Base-by-base conservation (phyloP, 2,797 vertebrate species). In the Chiroxiphia lanceolata region DNA sequence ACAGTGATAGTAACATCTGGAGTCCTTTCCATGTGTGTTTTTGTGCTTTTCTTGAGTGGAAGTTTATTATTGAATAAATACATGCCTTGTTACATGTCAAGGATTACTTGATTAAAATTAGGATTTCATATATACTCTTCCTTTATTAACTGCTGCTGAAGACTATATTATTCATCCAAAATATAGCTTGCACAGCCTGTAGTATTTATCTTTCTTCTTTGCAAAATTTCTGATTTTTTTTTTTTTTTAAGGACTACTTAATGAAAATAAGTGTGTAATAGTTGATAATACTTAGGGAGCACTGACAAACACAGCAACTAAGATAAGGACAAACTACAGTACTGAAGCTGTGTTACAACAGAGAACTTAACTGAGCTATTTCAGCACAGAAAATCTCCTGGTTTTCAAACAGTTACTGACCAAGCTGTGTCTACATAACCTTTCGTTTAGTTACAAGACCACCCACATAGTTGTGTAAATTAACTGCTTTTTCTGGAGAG, bases 1-100 rank as follows among this genome's bases (percentile, higher is more conserved):
- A 60, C 20, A 53, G n/a, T 29, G 18, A 13, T 56, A 13, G 11
- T 64, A 34, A 70, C 34, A 40, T n/a, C 47, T 45, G 25, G 51
- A 89, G 42, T 84, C n/a, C 11, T 79, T 78, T 63, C 34, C 19
- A 11, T 56, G 47, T 4, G 0, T 47, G 13, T 54, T 81, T 83
- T 64, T 61, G 15, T 67, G 56, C 33, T 77, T 94, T 86, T 65
- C 16, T 20, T 40, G 40, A 82, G 22, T 79, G 57, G 10, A 29
- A 26, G 12, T 38, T 84, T 71, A 48, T 56, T 89, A 29, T 3
- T 72, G 27, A 67, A 84, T 74, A 84, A 84, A 51, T 71, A 33
- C 0, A 0, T 69, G 16, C 33, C 29, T 61, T 63, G 5, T 40
- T 80, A 38, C 7, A 9, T 38, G 26, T 33, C 29, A 64, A 78